phyloP scores from a whole-genome alignment of 2,888 invertebrate genomes.

The Synergus laeviventris region DNA sequence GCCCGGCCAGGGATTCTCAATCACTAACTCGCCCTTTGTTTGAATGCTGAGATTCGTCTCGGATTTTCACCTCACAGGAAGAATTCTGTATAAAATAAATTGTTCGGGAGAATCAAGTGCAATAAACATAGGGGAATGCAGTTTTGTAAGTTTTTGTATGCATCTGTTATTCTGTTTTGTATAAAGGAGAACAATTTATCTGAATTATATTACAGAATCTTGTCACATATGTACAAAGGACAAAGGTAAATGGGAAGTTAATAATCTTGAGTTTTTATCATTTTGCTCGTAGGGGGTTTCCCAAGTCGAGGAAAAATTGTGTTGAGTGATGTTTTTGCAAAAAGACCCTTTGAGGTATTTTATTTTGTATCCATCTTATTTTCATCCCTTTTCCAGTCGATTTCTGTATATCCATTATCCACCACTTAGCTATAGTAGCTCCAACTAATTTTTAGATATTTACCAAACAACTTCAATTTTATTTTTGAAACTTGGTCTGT shows the following conservation, averaged over 20 bases:
- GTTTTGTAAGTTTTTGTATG: slow-evolving; percentile 29
- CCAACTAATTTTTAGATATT: too few relatives aligned
- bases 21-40: slow-evolving; percentile 21
- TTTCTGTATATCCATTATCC: neutral
- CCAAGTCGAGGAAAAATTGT: neutral
- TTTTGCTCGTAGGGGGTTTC: neutral
- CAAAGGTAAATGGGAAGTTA: neutral
- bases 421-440: too few relatives aligned
- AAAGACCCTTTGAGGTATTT: neutral
- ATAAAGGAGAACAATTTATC: slow-evolving; percentile 21
- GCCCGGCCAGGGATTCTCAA: slow-evolving; percentile 30
- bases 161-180: slow-evolving; percentile 10
- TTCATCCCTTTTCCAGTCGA: neutral
- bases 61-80: slow-evolving; percentile 20
- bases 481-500: neutral
- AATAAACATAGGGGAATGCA: slow-evolving; percentile 37
- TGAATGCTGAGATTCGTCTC: slow-evolving; percentile 22
- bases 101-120: slow-evolving; percentile 33
- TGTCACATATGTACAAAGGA: neutral
- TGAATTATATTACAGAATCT: slow-evolving; percentile 2
- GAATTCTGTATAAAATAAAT: slow-evolving; percentile 35
- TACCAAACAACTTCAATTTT: too few relatives aligned
- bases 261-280: neutral
- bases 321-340: neutral
- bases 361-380: neutral